Percentiles rank a stretch among this genome's conserved stretches.
Evolutionary conservation across 2,797 vertebrate species (phyloP).

Genomic region (Anabas testudineus): DNA sequence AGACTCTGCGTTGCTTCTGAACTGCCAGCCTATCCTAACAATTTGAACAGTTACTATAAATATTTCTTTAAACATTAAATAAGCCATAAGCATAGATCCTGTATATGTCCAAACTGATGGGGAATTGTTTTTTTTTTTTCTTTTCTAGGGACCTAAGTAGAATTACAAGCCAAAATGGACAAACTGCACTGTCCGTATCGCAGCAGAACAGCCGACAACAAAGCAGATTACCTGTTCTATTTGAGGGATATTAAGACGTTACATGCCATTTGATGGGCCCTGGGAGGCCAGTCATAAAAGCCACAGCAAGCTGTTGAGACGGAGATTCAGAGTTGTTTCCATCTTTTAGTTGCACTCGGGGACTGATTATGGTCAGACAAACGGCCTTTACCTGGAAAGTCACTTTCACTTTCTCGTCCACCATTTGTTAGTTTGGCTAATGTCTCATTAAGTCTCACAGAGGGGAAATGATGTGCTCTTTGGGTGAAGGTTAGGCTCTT

Average conservation of each 20-base stretch:
- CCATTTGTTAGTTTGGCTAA: conserved; percentile 80
- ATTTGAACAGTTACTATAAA: conserved; percentile 26
- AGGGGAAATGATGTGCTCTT: conserved; percentile 78
- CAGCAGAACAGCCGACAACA: conserved; percentile 67
- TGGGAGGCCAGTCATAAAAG: conserved; percentile 78
- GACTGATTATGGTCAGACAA: conserved; percentile 79
- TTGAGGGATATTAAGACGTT: conserved; percentile 80
- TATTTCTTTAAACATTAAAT: conserved; percentile 17
- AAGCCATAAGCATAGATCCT: conserved; percentile 2
- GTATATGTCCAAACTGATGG: background rate
- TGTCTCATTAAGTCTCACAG: conserved; percentile 81
- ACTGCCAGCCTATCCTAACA: background rate
- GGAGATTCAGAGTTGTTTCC: conserved; percentile 77
- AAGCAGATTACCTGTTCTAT: conserved; percentile 80
- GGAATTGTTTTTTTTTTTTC: background rate
- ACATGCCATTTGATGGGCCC: conserved; percentile 70
- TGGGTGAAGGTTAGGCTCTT: conserved; percentile 79
- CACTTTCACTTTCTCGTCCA: conserved; percentile 78
- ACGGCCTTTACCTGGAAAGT: conserved; percentile 81
- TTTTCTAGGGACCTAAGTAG: conserved; percentile 14
- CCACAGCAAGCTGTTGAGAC: conserved; percentile 80
- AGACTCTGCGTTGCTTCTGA: background rate
- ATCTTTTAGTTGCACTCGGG: conserved; percentile 78
- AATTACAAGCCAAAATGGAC: conserved; percentile 44
- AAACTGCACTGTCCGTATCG: conserved; percentile 49